phyloP scores from a whole-genome alignment of 2,888 invertebrate species.

The Lycaena phlaeas region DNA sequence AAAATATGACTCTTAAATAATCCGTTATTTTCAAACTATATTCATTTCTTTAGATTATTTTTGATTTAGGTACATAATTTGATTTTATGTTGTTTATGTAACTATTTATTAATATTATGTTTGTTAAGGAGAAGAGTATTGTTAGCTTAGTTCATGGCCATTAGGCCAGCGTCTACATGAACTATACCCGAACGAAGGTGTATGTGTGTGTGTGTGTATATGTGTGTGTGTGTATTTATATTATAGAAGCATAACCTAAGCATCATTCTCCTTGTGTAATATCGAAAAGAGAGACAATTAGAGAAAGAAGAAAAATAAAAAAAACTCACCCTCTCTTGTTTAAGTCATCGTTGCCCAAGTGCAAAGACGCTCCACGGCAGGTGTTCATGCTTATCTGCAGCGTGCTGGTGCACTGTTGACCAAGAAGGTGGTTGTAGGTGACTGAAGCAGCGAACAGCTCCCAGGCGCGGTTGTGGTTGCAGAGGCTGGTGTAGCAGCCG shows the following conservation, averaged over 20 bases:
- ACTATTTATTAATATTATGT: too few species aligned
- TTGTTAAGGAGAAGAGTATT: too few species aligned
- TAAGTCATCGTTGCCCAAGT: slow-evolving; percentile 35
- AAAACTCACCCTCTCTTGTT: slow-evolving; percentile 32
- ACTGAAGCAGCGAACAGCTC: slow-evolving; percentile 34
- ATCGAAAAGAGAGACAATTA: not conserved
- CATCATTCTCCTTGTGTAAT: too few species aligned
- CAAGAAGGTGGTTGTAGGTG: slow-evolving; percentile 29
- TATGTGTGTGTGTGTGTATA: too few species aligned
- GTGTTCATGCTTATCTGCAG: slow-evolving; percentile 26
- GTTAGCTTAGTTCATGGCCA: too few species aligned
- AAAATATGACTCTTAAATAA: not conserved
- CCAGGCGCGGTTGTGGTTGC: slow-evolving; percentile 39
- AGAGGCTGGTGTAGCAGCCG: slow-evolving; percentile 29
- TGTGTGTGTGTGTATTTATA: too few species aligned
- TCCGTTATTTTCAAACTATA: not conserved
- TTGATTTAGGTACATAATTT: too few species aligned
- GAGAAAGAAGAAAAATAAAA: not conserved
- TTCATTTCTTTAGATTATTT: too few species aligned
- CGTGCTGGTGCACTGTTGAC: slow-evolving; percentile 23
- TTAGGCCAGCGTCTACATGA: too few species aligned
- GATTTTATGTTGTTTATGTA: too few species aligned
- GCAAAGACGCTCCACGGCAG: slow-evolving; percentile 26
- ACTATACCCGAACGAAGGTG: too few species aligned
- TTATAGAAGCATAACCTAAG: too few species aligned